These are phyloP conservation scores for Poecilia picta DNA, from an alignment of 2,797 vertebrate genomes.

Conservation along the genomic window DNA sequence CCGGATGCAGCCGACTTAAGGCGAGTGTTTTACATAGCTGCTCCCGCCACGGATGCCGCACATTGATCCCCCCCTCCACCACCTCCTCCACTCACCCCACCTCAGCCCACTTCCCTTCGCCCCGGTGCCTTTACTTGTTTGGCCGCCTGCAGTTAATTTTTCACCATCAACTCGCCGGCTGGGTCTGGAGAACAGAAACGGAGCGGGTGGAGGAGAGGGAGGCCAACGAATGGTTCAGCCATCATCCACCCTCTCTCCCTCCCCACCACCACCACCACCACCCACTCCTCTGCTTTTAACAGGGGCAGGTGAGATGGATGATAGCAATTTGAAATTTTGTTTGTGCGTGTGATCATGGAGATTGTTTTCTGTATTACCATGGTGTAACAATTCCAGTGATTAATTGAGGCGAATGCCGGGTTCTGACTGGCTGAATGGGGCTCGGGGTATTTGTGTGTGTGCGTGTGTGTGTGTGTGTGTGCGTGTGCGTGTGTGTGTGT, in stretches of 20 bases:
- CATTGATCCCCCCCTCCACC: slow-evolving; percentile 67
- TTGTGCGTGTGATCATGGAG: slow-evolving; percentile 83
- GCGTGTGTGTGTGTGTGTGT: neutral
- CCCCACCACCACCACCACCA: slow-evolving; percentile 5
- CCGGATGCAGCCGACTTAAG: slow-evolving; percentile 80
- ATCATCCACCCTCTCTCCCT: neutral
- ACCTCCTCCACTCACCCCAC: slow-evolving; percentile 31
- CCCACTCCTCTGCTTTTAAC: slow-evolving; percentile 45
- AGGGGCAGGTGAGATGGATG: slow-evolving; percentile 81
- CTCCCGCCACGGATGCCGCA: slow-evolving; percentile 60
- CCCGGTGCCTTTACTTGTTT: slow-evolving; percentile 65
- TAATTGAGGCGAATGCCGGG: slow-evolving; percentile 67
- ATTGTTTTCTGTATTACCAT: slow-evolving; percentile 79
- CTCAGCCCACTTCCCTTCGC: slow-evolving; percentile 23
- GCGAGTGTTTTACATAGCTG: slow-evolving; percentile 80
- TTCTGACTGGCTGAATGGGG: slow-evolving; percentile 34
- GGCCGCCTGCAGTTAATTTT: slow-evolving; percentile 73
- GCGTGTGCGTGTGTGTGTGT: neutral
- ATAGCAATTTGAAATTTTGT: slow-evolving; percentile 83
- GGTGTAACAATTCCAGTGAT: slow-evolving; percentile 76
- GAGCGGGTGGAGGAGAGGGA: slow-evolving; percentile 21
- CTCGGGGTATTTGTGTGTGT: neutral
- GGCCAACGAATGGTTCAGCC: slow-evolving; percentile 46
- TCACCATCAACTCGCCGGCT: slow-evolving; percentile 67
- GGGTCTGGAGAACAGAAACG: slow-evolving; percentile 41